Base-by-base conservation (phyloP, 1,140 invertebrate genomes). In the Paracyclopina nana region DNA sequence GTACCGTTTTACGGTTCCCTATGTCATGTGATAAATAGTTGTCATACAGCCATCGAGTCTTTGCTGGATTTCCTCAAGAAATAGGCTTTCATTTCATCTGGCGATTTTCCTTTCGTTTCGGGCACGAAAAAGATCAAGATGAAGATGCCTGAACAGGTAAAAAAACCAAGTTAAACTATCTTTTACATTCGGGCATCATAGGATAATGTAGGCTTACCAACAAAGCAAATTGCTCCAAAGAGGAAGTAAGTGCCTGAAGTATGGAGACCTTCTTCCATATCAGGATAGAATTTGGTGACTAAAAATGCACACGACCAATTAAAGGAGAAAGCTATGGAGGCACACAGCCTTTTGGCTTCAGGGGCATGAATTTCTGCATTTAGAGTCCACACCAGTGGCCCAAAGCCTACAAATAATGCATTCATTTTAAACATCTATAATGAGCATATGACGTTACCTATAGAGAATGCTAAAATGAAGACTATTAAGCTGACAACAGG, bases 51-150 rank as follows among this genome's bases (percentile, higher is more conserved):
- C n/a, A n/a, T n/a, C n/a, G n/a, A n/a, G n/a, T n/a, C n/a, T n/a
- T n/a, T n/a, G n/a, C n/a, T n/a, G n/a, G n/a, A n/a, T n/a, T n/a
- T n/a, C n/a, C n/a, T 20, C 34, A 38, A 16, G 20, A 16, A 38
- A 38, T 38, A 38, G 5, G 14, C 34, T 38, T 38, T 38, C 34
- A 94, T 86, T 62, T 88, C 77, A 40, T 82, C 74, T n/a, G 80
- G 66, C 22, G 71, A 78, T 63, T 82, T 85, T 2, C 87, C 87
- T 62, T 86, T 90, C 0, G 88, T 95, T 70, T 96, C 90, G 0
- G 83, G 82, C 6, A 96, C 70, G 22, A 79, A 62, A 28, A 81
- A 68, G 28, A 73, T 74, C 8, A 80, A 74, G 60, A 84, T 83
- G n/a, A 80, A 58, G 0, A 78, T 70, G 1, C n/a, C n/a, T n/a